Conservation (phyloP, 2,113 vertebrate genomes). For the Rhinoderma darwinii region DNA sequence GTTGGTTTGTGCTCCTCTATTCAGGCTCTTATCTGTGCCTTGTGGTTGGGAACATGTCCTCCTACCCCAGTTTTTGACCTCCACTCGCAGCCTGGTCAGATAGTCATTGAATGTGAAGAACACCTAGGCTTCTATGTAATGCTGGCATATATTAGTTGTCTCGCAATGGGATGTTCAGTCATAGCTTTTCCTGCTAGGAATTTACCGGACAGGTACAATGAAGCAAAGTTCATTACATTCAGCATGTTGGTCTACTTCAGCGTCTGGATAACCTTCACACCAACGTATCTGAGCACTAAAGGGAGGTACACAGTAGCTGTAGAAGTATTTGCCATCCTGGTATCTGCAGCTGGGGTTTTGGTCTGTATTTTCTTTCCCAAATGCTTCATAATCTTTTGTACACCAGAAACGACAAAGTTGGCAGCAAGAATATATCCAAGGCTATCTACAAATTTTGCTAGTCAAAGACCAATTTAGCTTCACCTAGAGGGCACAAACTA, state of each 20-base stretch:
- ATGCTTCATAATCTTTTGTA: background rate
- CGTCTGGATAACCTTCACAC: conserved; percentile 43
- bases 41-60: conserved; percentile 24
- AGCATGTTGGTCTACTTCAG: conserved; percentile 47
- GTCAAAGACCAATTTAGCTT: background rate
- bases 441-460: background rate
- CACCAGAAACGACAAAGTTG: background rate
- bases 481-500: too few species aligned
- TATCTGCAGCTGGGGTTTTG: conserved; percentile 22
- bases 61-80: background rate
- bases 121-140: conserved; percentile 14
- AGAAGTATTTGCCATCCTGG: conserved; percentile 39
- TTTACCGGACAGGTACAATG: conserved; percentile 20
- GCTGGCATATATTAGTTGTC: background rate
- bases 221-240: conserved; percentile 45
- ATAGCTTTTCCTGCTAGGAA: conserved; percentile 37
- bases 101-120: conserved; percentile 42
- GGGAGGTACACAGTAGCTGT: conserved; percentile 44
- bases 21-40: background rate
- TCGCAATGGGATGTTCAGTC: conserved; percentile 12
- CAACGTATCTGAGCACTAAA: conserved; percentile 40
- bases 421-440: background rate
- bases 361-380: conserved; percentile 43
- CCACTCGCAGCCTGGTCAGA: background rate
- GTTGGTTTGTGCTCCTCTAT: background rate